Evolutionary conservation across 2,113 vertebrate genomes (phyloP).

Genomic region (Natator depressus): DNA sequence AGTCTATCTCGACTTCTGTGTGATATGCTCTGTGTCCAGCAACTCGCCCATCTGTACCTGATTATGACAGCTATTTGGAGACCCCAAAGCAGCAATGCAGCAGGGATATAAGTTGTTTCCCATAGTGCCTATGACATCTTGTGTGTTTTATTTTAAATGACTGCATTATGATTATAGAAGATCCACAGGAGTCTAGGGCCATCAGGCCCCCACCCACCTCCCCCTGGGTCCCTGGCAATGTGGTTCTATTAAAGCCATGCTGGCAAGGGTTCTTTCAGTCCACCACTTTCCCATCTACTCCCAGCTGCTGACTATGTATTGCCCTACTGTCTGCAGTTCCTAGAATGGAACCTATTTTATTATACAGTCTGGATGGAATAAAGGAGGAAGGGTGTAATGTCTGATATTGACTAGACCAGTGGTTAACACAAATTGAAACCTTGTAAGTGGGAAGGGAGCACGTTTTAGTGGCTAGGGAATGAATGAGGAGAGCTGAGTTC

Average conservation of each 20-base stretch:
- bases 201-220: neutral
- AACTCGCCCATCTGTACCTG: neutral
- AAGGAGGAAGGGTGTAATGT: neutral
- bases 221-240: neutral
- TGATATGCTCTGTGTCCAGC: neutral
- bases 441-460: neutral
- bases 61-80: neutral
- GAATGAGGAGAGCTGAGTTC: neutral
- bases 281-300: neutral
- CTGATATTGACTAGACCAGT: neutral
- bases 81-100: neutral
- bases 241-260: neutral
- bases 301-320: too few species aligned
- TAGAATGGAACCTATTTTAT: neutral
- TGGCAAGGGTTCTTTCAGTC: neutral
- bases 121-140: neutral
- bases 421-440: neutral
- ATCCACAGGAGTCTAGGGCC: neutral
- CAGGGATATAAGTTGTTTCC: neutral
- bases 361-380: neutral
- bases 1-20: neutral
- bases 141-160: too few species aligned
- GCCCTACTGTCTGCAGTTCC: neutral
- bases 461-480: too few species aligned
- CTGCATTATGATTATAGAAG: neutral